Percentiles rank a stretch among this genome's conserved stretches.
Evolutionary conservation across 2,797 vertebrate genomes (phyloP).

Genomic region (Hafferia zeledoni): DNA sequence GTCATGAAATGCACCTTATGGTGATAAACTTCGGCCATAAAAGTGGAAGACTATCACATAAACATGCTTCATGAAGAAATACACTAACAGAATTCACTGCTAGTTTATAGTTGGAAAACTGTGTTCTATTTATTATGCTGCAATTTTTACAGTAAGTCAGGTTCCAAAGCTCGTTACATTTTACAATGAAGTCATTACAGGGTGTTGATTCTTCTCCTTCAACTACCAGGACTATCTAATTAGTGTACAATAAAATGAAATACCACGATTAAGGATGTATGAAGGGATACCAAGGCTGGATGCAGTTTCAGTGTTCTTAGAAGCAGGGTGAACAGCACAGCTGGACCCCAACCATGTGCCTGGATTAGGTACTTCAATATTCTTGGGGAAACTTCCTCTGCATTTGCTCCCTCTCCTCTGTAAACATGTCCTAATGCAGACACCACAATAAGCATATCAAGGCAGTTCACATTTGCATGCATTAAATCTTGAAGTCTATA

Average conservation of each 20-base stretch:
- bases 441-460: neutral
- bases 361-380: neutral
- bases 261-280: conserved; percentile 54
- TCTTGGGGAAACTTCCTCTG: neutral
- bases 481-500: neutral
- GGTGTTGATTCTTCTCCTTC: conserved; percentile 74
- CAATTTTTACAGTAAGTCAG: conserved; percentile 78
- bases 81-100: conserved; percentile 83
- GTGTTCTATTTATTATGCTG: conserved; percentile 77
- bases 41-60: conserved; percentile 88
- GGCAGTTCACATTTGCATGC: neutral
- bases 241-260: conserved; percentile 77
- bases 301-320: neutral
- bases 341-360: neutral
- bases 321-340: neutral
- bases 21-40: conserved; percentile 85
- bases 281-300: neutral
- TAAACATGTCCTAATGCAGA: neutral
- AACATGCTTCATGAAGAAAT: conserved; percentile 88
- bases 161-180: conserved; percentile 76
- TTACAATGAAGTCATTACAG: conserved; percentile 80
- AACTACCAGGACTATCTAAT: conserved; percentile 75
- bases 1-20: conserved; percentile 87
- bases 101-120: conserved; percentile 81
- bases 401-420: neutral